Evolutionary conservation across 2,113 vertebrate species (phyloP), one percentile per base, ranked within the genome.

Genomic region (Ceratotherium simum): DNA sequence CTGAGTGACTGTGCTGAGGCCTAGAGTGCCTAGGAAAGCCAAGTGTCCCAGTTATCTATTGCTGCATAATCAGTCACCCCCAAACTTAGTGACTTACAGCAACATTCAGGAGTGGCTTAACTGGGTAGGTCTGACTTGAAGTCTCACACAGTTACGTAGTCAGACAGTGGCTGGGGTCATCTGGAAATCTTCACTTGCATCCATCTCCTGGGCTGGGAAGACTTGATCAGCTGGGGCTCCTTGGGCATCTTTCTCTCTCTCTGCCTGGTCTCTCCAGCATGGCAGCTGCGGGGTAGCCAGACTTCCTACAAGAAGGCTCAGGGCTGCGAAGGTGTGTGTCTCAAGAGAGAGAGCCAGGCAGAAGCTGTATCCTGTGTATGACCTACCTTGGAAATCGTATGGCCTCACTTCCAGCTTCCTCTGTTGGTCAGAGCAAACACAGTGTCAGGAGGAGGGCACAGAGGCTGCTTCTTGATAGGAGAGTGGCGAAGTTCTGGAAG

Each of bases 171-270:
- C 67, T 27, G 23, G 72, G 60, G 10, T 29, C 29, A 4, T 42
- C 5, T 10, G 5, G 0, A 8, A 29, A 42, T 33, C 25, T 84
- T 62, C 27, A 14, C 36, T 11, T 0, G 12, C 33, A 8, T 79
- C 79, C 29, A 6, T 46, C 13, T 42, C 54, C 31, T 58, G n/a
- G 56, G 42, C 70, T 27, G 36, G 48, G 31, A 42, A 33, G 42
- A n/a, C 33, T 54, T 29, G 60, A 2, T 29, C 11, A 17, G 64
- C 62, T 12, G 25, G 2, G 62, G 20, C 56, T 39, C 58, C 67
- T n/a, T 2, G 1, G 33, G 8, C 0, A 1, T 60, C 80, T 58
- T 29, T 14, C 25, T 29, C 39, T 18, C 7, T 39, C 23, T 29
- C 31, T 36, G 9, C 25, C 16, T 21, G 21, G 8, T 58, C 62